Base-by-base conservation (phyloP, 2,888 invertebrate species). In the Altica lythri region DNA sequence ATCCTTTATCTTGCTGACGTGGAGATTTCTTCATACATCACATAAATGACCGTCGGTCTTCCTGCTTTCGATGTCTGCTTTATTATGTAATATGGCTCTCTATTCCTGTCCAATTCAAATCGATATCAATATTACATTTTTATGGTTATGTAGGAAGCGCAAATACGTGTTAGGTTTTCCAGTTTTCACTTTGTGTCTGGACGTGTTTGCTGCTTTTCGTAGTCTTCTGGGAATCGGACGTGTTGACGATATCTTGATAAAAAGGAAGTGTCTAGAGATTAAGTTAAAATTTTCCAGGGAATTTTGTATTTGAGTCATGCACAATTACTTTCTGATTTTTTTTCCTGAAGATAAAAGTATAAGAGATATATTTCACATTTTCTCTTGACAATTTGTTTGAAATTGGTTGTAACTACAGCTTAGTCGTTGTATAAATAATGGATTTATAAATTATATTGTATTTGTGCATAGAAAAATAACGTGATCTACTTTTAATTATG, bases 71-170 rank as follows among this genome's bases (percentile, higher is more conserved):
- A 10, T 38, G 40, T 40, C 37, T 48, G 38, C 45, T 45, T 46
- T 45, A 55, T 45, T 50, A 50, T 50, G 46, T 55, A 55, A 55
- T 55, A 46, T 35, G 34, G 34, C 12, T 34, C 46, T 53, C 53
- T 40, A 42, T 45, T 38, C 35, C 44, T 55, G 50, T 40, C 44
- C 45, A 35, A 34, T 40, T 25, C n/a, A 18, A 44, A 55, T 46
- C 50, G 40, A 50, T 55, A 55, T 55, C 50, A 45, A 45, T 42
- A 40, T 53, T 40, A 42, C 42, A 49, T 49, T 49, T 42, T 40
- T 42, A 49, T 18, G 49, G 49, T 42, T 49, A 49, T 49, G 40
- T 32, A 13, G 49, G 49, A 49, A 49, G 49, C 49, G 40, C 49
- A 49, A 49, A 49, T 49, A 49, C 49, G 42, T 49, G 49, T 40